phyloP scores from a whole-genome alignment of 2,888 invertebrate genomes.

The Automeris io region DNA sequence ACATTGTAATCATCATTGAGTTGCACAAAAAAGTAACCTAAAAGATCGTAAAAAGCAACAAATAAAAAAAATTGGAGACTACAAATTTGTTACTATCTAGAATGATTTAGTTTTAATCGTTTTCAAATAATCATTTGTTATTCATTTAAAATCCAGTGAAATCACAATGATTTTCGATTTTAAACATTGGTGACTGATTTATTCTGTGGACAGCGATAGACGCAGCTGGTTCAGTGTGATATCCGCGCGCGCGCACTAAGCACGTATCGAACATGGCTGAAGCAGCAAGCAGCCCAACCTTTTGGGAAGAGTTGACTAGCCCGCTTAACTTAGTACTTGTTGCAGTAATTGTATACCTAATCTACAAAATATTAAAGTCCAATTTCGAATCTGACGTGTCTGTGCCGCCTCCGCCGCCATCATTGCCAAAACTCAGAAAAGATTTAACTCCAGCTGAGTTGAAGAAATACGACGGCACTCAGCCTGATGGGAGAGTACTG shows the following conservation, averaged over 20 bases:
- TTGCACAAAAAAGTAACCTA: too few species aligned
- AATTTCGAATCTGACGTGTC: slow-evolving; percentile 55
- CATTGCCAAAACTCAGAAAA: slow-evolving; percentile 87
- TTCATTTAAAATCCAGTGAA: not conserved
- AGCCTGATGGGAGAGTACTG: slow-evolving; percentile 90
- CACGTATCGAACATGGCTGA: slow-evolving; percentile 38
- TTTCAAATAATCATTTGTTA: too few species aligned
- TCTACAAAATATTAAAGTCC: slow-evolving; percentile 80
- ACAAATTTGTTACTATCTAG: too few species aligned
- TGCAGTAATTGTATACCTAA: slow-evolving; percentile 63
- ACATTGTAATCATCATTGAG: too few species aligned
- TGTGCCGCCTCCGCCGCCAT: slow-evolving; percentile 63
- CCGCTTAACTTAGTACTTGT: slow-evolving; percentile 59
- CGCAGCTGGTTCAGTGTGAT: slow-evolving; percentile 17
- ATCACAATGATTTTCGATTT: slow-evolving; percentile 5
- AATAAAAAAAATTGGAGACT: too few species aligned
- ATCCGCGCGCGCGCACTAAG: slow-evolving; percentile 24
- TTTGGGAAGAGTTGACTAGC: slow-evolving; percentile 66
- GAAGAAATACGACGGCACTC: slow-evolving; percentile 88
- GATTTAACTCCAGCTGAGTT: slow-evolving; percentile 95
- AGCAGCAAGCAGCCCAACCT: slow-evolving; percentile 33
- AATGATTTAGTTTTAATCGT: too few species aligned
- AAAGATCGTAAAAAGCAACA: too few species aligned
- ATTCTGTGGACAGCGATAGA: slow-evolving; percentile 35
- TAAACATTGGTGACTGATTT: too few species aligned